Evolutionary conservation across 2,888 invertebrate genomes (phyloP).

Genomic region (Seira sanloemensis): DNA sequence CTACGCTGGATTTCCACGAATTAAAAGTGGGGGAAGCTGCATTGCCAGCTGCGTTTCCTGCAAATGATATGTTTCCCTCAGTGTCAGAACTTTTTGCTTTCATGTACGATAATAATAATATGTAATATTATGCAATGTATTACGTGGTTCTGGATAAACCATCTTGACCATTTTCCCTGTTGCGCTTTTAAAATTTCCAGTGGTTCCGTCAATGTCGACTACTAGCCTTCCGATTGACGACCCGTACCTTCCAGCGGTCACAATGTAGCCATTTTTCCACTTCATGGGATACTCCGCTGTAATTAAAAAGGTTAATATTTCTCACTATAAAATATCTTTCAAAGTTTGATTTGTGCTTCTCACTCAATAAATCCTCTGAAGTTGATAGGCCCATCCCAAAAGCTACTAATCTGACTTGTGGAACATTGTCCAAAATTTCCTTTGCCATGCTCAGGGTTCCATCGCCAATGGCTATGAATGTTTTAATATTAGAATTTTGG

Average conservation of each 20-base stretch:
- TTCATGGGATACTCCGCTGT: conserved; percentile 45
- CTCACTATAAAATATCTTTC: not conserved
- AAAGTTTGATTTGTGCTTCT: not conserved
- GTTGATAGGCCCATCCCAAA: conserved; percentile 58
- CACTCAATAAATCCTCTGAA: conserved; percentile 40
- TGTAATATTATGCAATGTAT: too few relatives aligned
- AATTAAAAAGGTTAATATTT: not conserved
- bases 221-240: conserved; percentile 66
- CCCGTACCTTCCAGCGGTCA: conserved; percentile 66
- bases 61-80: not conserved
- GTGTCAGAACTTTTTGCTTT: too few relatives aligned
- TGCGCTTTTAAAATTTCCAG: conserved; percentile 16
- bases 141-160: not conserved
- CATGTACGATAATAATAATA: too few relatives aligned
- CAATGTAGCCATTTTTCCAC: conserved; percentile 57
- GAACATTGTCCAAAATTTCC: conserved; percentile 53
- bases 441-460: conserved; percentile 62
- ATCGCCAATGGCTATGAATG: conserved; percentile 68
- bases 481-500: conserved; percentile 13
- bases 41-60: not conserved
- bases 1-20: not conserved
- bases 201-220: conserved; percentile 30
- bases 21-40: not conserved
- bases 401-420: conserved; percentile 66
- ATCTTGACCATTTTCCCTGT: not conserved